Percentiles rank a stretch among this genome's conserved stretches.
Conservation (phyloP, 2,797 vertebrate genomes). For the Echiichthys vipera region DNA sequence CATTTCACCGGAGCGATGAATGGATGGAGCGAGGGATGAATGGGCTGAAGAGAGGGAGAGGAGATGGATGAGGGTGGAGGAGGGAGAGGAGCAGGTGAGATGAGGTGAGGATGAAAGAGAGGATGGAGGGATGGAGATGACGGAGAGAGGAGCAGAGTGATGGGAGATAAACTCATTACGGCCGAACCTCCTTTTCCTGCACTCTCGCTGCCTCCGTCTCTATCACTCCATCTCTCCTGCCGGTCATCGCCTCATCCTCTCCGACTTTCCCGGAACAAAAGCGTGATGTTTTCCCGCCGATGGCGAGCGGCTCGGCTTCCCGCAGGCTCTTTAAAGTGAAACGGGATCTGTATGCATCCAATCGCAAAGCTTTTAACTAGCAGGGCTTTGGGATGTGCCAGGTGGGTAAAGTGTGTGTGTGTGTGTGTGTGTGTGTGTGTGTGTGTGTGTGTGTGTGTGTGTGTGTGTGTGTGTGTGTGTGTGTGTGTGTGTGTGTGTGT, state of each 20-base stretch:
- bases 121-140: constrained; percentile 11
- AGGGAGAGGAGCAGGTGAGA: neutral
- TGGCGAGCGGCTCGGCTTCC: constrained; percentile 73
- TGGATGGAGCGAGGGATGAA: constrained; percentile 57
- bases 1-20: constrained; percentile 62
- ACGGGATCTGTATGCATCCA: constrained; percentile 74
- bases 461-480: constrained; percentile 19
- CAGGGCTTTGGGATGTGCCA: constrained; percentile 71
- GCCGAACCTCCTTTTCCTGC: constrained; percentile 71
- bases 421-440: neutral
- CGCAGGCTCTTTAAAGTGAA: constrained; percentile 83
- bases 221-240: constrained; percentile 73
- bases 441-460: neutral
- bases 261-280: constrained; percentile 78
- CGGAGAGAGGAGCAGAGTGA: constrained; percentile 54
- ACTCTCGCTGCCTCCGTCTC: constrained; percentile 64
- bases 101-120: neutral
- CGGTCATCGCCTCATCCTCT: constrained; percentile 73
- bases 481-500: too few relatives aligned
- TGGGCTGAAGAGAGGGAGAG: constrained; percentile 30
- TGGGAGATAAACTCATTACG: constrained; percentile 77
- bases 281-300: constrained; percentile 80
- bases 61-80: constrained; percentile 20
- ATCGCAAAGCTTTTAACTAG: constrained; percentile 83
- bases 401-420: constrained; percentile 73